phyloP scores from a whole-genome alignment of 2,888 invertebrate genomes.

The Andricus quercusramuli region DNA sequence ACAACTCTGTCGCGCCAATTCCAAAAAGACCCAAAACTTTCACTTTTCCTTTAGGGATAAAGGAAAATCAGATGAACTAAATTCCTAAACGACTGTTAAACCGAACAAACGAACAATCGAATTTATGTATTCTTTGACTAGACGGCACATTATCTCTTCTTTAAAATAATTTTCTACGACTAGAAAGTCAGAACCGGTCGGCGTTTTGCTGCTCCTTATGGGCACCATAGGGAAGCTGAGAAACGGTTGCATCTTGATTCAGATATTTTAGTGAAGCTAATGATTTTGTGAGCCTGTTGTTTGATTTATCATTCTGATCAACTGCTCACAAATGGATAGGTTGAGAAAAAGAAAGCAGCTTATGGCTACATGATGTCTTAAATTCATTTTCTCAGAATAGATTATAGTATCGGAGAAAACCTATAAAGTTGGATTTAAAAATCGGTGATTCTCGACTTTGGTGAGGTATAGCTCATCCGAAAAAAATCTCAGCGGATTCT shows the following conservation, averaged over 20 bases:
- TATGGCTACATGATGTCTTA: not conserved
- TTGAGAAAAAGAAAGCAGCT: not conserved
- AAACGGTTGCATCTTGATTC: not conserved
- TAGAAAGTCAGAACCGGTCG: slow-evolving; percentile 1
- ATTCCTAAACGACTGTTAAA: slow-evolving; percentile 21
- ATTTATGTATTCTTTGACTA: slow-evolving; percentile 9
- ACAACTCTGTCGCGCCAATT: slow-evolving; percentile 32
- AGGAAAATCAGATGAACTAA: slow-evolving; percentile 26
- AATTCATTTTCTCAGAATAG: too few species aligned
- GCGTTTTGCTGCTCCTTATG: not conserved
- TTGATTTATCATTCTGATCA: not conserved
- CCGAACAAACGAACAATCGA: slow-evolving; percentile 5
- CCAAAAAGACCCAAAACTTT: slow-evolving; percentile 19
- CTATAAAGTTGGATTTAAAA: too few species aligned
- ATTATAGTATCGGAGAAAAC: too few species aligned
- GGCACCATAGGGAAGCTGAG: not conserved
- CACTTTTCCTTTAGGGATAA: not conserved
- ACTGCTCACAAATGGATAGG: not conserved
- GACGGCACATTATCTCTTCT: slow-evolving; percentile 8
- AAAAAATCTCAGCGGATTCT: too few species aligned
- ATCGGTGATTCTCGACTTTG: too few species aligned
- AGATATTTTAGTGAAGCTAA: not conserved
- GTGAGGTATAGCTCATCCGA: too few species aligned
- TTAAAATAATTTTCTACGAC: slow-evolving; percentile 21
- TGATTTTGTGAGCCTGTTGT: slow-evolving; percentile 1